These are phyloP conservation scores for Aphidius colemani DNA, from an alignment of 2,888 invertebrate species.

Conservation along the genomic window DNA sequence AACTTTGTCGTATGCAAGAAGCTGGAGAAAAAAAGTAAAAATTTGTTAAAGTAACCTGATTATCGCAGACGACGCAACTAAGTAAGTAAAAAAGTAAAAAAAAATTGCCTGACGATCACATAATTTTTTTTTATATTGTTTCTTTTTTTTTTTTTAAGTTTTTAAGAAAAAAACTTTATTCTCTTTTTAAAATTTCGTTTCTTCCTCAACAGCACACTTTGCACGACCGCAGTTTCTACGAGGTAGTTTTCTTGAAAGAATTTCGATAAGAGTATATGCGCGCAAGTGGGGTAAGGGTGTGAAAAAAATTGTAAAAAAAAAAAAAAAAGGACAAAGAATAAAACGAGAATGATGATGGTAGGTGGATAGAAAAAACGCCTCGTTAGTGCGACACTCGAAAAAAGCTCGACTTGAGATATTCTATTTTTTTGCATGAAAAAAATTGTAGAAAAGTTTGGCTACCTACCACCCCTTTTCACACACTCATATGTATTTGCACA, in stretches of 20 bases:
- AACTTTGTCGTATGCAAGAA: slow-evolving; percentile 6
- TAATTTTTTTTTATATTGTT: slow-evolving; percentile 18
- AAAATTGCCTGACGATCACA: neutral
- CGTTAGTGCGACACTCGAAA: slow-evolving; percentile 27
- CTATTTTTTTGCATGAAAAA: slow-evolving; percentile 21
- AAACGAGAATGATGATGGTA: neutral
- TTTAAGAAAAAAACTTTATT: too few relatives aligned
- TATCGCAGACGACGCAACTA: slow-evolving; percentile 24
- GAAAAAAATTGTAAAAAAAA: neutral
- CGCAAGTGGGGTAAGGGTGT: slow-evolving; percentile 10
- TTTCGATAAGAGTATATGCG: slow-evolving; percentile 42
- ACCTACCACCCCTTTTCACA: too few relatives aligned
- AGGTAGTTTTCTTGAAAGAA: slow-evolving; percentile 46
- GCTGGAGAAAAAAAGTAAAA: slow-evolving; percentile 7
- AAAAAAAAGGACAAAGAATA: neutral
- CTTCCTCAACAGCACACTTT: slow-evolving; percentile 22
- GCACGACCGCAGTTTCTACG: slow-evolving; percentile 34
- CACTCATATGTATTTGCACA: slow-evolving; percentile 1
- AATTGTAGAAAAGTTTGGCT: slow-evolving; percentile 16
- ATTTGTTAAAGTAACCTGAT: slow-evolving; percentile 30
- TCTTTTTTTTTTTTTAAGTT: slow-evolving; percentile 14
- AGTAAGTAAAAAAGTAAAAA: neutral
- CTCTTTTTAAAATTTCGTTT: slow-evolving; percentile 20
- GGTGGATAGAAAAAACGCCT: slow-evolving; percentile 8
- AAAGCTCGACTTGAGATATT: slow-evolving; percentile 22